Base-by-base conservation (phyloP, 2,113 vertebrate genomes). In the Ceyx cyanopectus region DNA sequence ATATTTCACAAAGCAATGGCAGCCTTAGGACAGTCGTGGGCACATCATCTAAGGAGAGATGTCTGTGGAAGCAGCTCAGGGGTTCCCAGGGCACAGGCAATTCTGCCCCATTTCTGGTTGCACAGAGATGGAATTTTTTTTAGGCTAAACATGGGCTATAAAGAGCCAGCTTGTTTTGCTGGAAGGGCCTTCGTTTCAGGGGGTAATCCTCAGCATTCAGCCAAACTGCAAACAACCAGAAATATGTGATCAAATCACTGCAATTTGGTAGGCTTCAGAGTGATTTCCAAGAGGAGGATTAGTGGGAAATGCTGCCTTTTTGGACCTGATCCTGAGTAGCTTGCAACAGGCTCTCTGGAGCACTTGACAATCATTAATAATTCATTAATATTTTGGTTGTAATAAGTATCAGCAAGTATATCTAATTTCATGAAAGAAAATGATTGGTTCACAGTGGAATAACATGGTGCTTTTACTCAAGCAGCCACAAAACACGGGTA, bases 391-490 rank as follows among this genome's bases (percentile, higher is more conserved):
- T 7, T 93, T 89, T 61, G 40, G 60, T 16, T 80, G 77, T n/a
- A 85, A 57, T 12, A 7, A 66, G 58, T 85, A 94, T 83, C 88
- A 93, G 87, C 19, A 29, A 88, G 87, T 54, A 66, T 63, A 88
- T 74, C 87, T 75, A 54, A 93, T 95, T 92, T 75, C 57, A 88
- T 81, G 84, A 83, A 92, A 88, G 93, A 78, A 94, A 94, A 84
- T 92, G 83, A 41, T 27, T 61, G 88, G 84, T 93, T 92, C 34
- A 7, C 80, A 93, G 89, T 43, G 58, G 69, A 88, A 90, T 73
- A 87, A 94, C 85, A 81, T 6, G 58, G 70, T 90, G 75, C 76
- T 93, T 85, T 84, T 81, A 74, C 69, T 72, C 66, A 22, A 86
- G 75, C 61, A 90, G 51, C 72, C 75, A 68, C 69, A 86, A 97